Conservation (phyloP, 2,888 invertebrate genomes). For the Adelphocoris suturalis region DNA sequence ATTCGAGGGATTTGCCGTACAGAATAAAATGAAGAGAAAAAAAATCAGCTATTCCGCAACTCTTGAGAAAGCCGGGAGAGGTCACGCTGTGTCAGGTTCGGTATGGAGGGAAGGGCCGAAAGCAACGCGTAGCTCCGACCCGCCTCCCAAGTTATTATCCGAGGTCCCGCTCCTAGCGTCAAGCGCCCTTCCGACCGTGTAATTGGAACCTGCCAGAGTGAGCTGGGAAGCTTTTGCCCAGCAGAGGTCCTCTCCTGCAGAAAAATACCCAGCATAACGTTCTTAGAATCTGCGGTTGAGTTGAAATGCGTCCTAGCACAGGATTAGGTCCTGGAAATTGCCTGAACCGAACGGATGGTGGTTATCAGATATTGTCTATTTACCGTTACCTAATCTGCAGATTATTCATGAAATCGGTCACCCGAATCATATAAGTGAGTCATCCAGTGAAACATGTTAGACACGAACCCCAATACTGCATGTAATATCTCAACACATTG, state of each 20-base stretch:
- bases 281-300: neutral
- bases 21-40: neutral
- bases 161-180: slow-evolving; percentile 53
- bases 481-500: too few species aligned
- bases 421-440: too few species aligned
- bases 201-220: slow-evolving; percentile 67
- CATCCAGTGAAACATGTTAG: too few species aligned
- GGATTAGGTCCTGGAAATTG: too few species aligned
- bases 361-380: too few species aligned
- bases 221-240: slow-evolving; percentile 22
- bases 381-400: too few species aligned
- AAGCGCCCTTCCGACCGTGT: slow-evolving; percentile 69
- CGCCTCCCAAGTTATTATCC: slow-evolving; percentile 68
- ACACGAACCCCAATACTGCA: too few species aligned
- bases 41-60: slow-evolving; percentile 29
- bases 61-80: slow-evolving; percentile 44
- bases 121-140: neutral
- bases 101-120: slow-evolving; percentile 15
- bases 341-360: too few species aligned
- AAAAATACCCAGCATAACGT: slow-evolving; percentile 1
- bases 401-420: too few species aligned
- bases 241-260: slow-evolving; percentile 9
- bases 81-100: slow-evolving; percentile 57
- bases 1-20: neutral
- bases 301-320: too few species aligned